These are phyloP conservation scores for Phalacrocorax brasilianus DNA, from an alignment of 2,113 vertebrate species.

Conservation along the genomic window DNA sequence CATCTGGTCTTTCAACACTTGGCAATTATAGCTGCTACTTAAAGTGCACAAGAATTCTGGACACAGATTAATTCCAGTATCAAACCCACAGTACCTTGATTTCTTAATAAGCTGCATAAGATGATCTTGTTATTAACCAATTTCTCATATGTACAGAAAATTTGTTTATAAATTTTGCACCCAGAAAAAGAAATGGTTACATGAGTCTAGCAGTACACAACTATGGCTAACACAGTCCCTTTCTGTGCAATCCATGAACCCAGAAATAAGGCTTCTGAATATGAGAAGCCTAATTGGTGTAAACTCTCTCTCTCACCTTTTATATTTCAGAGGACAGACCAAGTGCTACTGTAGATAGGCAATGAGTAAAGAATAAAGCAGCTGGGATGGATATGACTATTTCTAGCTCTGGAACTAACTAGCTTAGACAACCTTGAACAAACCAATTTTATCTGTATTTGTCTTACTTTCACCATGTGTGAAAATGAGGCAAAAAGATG, in stretches of 20 bases:
- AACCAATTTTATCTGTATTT: constrained; percentile 47
- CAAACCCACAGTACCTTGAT: not conserved
- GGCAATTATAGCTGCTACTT: not conserved
- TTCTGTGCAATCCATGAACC: not conserved
- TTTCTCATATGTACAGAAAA: not conserved
- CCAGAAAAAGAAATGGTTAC: not conserved
- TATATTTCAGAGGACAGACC: not conserved
- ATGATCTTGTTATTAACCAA: not conserved
- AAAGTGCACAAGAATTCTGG: not conserved
- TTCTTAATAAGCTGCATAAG: not conserved
- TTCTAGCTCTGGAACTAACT: constrained; percentile 18
- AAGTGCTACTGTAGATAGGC: not conserved
- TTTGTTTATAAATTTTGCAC: not conserved
- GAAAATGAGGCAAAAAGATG: constrained; percentile 48
- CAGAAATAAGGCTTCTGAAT: not conserved
- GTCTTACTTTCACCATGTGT: constrained; percentile 34
- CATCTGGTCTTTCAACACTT: not conserved
- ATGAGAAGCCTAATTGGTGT: not conserved
- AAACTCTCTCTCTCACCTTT: not conserved
- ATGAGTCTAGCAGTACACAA: not conserved
- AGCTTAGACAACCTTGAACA: constrained; percentile 10
- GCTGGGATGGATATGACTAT: not conserved
- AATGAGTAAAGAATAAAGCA: not conserved
- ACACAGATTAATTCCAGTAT: not conserved
- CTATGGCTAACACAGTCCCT: not conserved